A percentile compares a stretch with the other conserved stretches of the same genome.
Evolutionary conservation across 2,888 invertebrate genomes (phyloP).

Genomic region (Rhorus exstirpatorius): DNA sequence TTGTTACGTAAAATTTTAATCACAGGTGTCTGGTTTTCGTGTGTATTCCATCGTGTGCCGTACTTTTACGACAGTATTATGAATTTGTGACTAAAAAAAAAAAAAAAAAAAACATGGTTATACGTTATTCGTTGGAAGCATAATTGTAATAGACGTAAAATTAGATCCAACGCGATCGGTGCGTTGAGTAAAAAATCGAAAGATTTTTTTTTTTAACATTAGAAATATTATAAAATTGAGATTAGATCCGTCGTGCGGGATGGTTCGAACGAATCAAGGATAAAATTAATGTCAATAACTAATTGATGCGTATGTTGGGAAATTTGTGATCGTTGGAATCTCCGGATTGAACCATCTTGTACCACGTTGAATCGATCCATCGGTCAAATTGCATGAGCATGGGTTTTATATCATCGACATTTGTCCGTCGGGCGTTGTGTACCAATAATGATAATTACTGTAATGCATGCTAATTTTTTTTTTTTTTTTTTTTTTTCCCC

Average conservation of each 20-base stretch:
- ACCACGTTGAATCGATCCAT: conserved; percentile 64
- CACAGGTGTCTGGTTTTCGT: conserved; percentile 48
- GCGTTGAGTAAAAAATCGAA: conserved; percentile 36
- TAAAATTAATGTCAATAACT: too few relatives aligned
- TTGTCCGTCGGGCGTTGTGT: conserved; percentile 73
- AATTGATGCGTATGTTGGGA: too few relatives aligned
- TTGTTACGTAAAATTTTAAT: conserved; percentile 40
- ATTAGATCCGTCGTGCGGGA: conserved; percentile 36
- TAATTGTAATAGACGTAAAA: conserved; percentile 52
- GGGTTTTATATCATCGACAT: conserved; percentile 76
- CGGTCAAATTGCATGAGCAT: conserved; percentile 79
- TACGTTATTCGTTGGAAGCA: conserved; percentile 46
- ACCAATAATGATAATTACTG: conserved; percentile 76
- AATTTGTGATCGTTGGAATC: background rate
- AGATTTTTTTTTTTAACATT: conserved; percentile 39
- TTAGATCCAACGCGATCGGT: conserved; percentile 37
- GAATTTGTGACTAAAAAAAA: conserved; percentile 39
- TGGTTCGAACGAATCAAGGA: too few relatives aligned
- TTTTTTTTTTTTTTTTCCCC: conserved; percentile 5
- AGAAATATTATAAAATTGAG: conserved; percentile 49
- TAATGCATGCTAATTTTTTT: conserved; percentile 81
- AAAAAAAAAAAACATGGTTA: too few relatives aligned
- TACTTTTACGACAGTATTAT: conserved; percentile 53
- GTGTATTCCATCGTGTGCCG: conserved; percentile 22
- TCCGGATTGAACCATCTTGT: conserved; percentile 45